Conservation (phyloP, 2,797 vertebrate species). For the Paratrypauchen microcephalus region DNA sequence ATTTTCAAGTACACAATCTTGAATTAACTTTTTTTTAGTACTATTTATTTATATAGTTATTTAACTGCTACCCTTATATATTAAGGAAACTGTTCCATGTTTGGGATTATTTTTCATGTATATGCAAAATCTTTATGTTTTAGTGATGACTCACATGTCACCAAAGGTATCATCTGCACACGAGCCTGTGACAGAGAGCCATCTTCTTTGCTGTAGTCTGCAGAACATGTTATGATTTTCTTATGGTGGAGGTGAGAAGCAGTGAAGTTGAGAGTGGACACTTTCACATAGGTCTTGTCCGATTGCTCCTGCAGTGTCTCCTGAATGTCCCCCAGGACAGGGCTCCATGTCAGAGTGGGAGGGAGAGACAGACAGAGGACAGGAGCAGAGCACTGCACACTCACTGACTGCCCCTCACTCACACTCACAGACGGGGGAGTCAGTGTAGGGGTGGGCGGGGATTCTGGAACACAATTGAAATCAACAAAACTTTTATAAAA, state of each 20-base stretch:
- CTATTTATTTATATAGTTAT: no score
- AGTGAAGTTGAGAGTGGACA: constrained; percentile 48
- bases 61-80: no score
- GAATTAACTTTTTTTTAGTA: no score
- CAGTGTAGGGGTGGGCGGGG: background rate
- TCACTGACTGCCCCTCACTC: constrained; percentile 48
- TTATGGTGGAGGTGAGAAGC: constrained; percentile 22
- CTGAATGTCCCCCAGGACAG: constrained; percentile 26
- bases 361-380: constrained; percentile 28
- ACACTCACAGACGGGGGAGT: constrained; percentile 12
- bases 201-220: constrained; percentile 22
- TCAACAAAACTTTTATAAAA: no score
- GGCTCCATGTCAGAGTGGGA: constrained; percentile 42
- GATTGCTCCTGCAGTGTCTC: constrained; percentile 35
- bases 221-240: constrained; percentile 44
- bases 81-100: no score
- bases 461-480: no score
- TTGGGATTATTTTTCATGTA: no score
- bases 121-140: no score
- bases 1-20: no score
- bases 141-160: no score
- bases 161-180: no score
- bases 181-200: no score
- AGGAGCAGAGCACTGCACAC: constrained; percentile 20
- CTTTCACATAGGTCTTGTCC: constrained; percentile 34